Evolutionary conservation across 1,140 invertebrate species (phyloP), one percentile per base, ranked within the genome.

Genomic region (Oscheius sp.): DNA sequence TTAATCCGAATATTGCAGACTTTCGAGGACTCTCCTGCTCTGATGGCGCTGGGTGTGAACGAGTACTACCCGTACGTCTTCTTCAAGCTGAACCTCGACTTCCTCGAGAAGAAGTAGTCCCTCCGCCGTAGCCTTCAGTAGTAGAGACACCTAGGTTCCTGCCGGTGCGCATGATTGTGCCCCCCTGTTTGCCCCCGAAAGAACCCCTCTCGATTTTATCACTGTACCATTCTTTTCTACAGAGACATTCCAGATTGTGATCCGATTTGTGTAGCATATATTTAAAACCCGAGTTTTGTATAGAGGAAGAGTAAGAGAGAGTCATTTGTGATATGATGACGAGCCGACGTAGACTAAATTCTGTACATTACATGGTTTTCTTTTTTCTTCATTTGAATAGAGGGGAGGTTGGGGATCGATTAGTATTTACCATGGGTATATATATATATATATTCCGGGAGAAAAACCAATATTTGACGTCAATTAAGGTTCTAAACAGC

Each of bases 1-100:
- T 59, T 31, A 59, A 15, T 13, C 29, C 15, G 23, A 13, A 23
- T 13, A 15, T 80, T 81, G 34, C 67, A 83, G 81, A 79, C 79
- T 15, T 80, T 84, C 61, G 82, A 83, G 55, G 82, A 83, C 68
- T 78, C 81, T 20, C 82, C 82, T 59, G 80, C 82, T 15, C 67
- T 83, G 31, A 79, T 83, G 68, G 82, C 83, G 18, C 46, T 83
- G 42, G 82, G 82, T 32, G 80, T 84, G 13, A 82, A 84, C 58
- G 82, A 83, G 38, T 83, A 83, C 55, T 83, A 80, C 73, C 83
- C 82, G 20, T 83, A 83, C 64, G 82, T 83, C 32, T 83, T 83
- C 77, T 83, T 83, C 80, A 84, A 84, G 61, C 45, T 83, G 42
- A 84, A 78, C 72, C 79, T 83, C 42, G 82, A 83, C 63, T 84